Conservation (phyloP, 1,140 invertebrate genomes). For the Cotesia vestalis region DNA sequence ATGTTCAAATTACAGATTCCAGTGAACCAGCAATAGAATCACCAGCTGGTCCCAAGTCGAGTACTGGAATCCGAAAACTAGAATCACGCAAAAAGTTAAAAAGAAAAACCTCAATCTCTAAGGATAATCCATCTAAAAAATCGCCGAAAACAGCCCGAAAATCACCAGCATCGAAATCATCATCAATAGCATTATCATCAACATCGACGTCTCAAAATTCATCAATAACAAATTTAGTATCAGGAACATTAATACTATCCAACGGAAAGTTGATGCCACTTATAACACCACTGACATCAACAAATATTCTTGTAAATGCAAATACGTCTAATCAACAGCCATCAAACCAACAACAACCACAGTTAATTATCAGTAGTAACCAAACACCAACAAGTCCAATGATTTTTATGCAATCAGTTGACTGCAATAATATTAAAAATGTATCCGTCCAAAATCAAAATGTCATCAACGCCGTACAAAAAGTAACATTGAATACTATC, state of each 20-base stretch:
- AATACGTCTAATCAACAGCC: conserved; percentile 17
- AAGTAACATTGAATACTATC: conserved; percentile 54
- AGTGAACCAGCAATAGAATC: conserved; percentile 6
- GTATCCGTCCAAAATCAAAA: conserved; percentile 57
- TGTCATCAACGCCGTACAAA: conserved; percentile 57
- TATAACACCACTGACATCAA: conserved; percentile 56
- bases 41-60: conserved; percentile 25
- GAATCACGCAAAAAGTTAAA: conserved; percentile 42
- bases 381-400: conserved; percentile 57
- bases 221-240: conserved; percentile 52
- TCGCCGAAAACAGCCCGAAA: conserved; percentile 43
- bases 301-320: conserved; percentile 60
- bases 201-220: conserved; percentile 41
- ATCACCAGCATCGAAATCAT: conserved; percentile 41
- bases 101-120: conserved; percentile 44
- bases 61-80: conserved; percentile 41
- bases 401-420: conserved; percentile 61
- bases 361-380: conserved; percentile 58
- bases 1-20: conserved; percentile 5
- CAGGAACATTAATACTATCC: conserved; percentile 59
- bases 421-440: conserved; percentile 52
- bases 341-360: conserved; percentile 53
- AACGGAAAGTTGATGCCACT: conserved; percentile 61
- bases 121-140: conserved; percentile 40
- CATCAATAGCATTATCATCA: neutral